phyloP scores from a whole-genome alignment of 2,888 invertebrate species.

The Drosophila conformis region DNA sequence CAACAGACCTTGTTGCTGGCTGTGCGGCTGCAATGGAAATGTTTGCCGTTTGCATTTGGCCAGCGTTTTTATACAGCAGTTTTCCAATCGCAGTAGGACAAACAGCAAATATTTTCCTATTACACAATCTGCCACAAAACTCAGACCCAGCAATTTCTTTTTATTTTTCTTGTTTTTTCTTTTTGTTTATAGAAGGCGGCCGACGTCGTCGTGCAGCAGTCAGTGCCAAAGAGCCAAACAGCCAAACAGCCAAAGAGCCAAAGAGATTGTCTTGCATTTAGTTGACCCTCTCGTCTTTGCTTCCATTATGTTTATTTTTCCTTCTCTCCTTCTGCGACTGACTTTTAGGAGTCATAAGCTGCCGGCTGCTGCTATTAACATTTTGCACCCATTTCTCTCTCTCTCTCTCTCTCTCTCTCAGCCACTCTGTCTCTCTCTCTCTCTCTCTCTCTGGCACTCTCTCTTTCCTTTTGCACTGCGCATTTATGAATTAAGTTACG shows the following conservation, averaged over 20 bases:
- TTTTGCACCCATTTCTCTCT: slow-evolving; percentile 45
- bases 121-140: slow-evolving; percentile 59
- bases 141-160: slow-evolving; percentile 11
- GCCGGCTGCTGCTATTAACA: slow-evolving; percentile 2
- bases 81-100: slow-evolving; percentile 51
- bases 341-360: neutral
- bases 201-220: slow-evolving; percentile 12
- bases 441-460: slow-evolving; percentile 21
- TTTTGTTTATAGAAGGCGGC: slow-evolving; percentile 35
- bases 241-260: slow-evolving; percentile 15
- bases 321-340: slow-evolving; percentile 13
- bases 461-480: slow-evolving; percentile 41
- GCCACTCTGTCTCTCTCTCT: slow-evolving; percentile 39
- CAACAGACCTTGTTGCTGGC: slow-evolving; percentile 42
- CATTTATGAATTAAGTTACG: slow-evolving; percentile 76
- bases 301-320: slow-evolving; percentile 15
- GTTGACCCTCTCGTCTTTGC: slow-evolving; percentile 34
- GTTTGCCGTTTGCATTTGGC: slow-evolving; percentile 51
- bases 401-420: neutral
- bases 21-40: slow-evolving; percentile 61
- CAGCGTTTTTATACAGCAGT: slow-evolving; percentile 63
- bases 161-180: neutral
- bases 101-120: slow-evolving; percentile 59
- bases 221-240: neutral
- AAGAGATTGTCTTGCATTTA: slow-evolving; percentile 52